Base-by-base conservation (phyloP, 2,888 invertebrate species). In the Aspidiotus destructor region DNA sequence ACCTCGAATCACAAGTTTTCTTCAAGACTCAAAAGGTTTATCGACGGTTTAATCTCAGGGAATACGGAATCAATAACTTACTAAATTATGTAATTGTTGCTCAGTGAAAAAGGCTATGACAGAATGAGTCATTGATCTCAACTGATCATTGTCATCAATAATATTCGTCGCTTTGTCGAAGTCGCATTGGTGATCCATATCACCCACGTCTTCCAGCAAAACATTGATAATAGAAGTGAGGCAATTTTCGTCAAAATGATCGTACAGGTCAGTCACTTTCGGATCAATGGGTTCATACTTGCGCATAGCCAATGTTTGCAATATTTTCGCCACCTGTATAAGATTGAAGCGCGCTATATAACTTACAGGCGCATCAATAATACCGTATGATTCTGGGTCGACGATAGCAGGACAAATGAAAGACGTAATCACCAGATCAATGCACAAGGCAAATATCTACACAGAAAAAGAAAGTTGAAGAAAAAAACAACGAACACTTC, bases 381-480 rank as follows among this genome's bases (percentile, higher is more conserved):
- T 89, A 15, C 96, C 97, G 78, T 93, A 88, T 1, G 92, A 88
- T 77, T 97, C 97, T 0, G 98, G 98, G 80, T 93, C 93, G 62
- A 95, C 89, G 68, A 99, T 91, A 0, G 96, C 97, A 3, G 96
- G 96, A 75, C 97, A 98, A 70, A 99, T 88, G 76, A 96, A 94
- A 76, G 90, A 85, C 10, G 91, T 91, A 76, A 98, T 88, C 41
- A 98, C 88, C 70, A 99, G 81, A 76, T 99, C 97, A 0, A 92
- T 91, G 76, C 93, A 91, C 73, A 97, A 87, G 0, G 85, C 84
- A 70, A 71, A 74, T n/a, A 75, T 74, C 75, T 76, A 71, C 40
- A 72, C 60, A 8, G 54, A 52, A 15, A 11, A 55, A 28, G 15
- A 7, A 44, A 41, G 17, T 42, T 55, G 15, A 72, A 65, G 70